These are phyloP conservation scores for Tenthredo livida DNA, from an alignment of 2,888 invertebrate genomes.

Conservation along the genomic window DNA sequence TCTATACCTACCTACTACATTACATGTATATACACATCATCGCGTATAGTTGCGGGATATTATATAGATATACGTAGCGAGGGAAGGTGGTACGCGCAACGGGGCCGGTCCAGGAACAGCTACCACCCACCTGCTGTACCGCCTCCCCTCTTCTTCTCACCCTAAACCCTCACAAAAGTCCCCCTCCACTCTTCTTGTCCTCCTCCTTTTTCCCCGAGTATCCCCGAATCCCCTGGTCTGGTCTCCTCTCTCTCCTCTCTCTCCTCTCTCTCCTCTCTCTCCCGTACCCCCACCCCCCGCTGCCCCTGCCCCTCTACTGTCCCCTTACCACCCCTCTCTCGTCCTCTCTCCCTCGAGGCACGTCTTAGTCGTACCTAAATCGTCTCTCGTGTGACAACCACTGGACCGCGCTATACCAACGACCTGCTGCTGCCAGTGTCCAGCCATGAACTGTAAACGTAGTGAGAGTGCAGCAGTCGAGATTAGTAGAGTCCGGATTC, in stretches of 20 bases:
- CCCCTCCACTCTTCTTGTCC: neutral
- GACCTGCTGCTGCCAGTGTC: constrained; percentile 36
- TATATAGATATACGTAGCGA: neutral
- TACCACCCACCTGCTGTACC: constrained; percentile 51
- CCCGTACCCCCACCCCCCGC: neutral
- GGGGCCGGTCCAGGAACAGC: constrained; percentile 49
- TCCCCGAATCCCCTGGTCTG: neutral
- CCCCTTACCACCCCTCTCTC: constrained; percentile 16
- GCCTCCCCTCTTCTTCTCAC: constrained; percentile 26
- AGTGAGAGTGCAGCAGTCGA: constrained; percentile 42
- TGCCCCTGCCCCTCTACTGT: neutral
- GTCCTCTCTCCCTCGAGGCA: constrained; percentile 41
- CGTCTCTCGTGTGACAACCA: constrained; percentile 52
- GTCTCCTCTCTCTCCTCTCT: neutral
- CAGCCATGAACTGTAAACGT: constrained; percentile 50
- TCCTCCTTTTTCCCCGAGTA: neutral
- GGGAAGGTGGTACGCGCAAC: constrained; percentile 23
- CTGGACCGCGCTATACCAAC: constrained; percentile 38
- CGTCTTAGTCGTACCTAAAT: constrained; percentile 51
- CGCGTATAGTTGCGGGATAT: too few relatives aligned
- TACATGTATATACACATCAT: too few relatives aligned
- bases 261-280: neutral
- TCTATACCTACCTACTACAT: too few relatives aligned
- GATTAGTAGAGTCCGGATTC: constrained; percentile 9
- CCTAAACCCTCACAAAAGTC: neutral